Percentiles rank a stretch among this genome's conserved stretches.
phyloP scores from a whole-genome alignment of 1,140 invertebrate genomes.

The Anoplophora glabripennis region DNA sequence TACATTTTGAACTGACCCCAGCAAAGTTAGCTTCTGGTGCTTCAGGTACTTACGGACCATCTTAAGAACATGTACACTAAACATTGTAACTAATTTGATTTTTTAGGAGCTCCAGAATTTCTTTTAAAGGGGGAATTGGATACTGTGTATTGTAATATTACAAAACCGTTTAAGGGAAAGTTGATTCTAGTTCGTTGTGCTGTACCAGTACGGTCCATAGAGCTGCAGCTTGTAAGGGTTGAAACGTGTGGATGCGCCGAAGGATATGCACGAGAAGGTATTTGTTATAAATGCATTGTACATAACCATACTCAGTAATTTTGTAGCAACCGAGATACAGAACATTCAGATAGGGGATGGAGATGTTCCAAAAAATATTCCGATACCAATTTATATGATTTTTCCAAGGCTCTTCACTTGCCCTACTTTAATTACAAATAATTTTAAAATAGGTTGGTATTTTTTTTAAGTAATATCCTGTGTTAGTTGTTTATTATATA shows the following conservation, averaged over 20 bases:
- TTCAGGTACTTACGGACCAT: constrained; percentile 50
- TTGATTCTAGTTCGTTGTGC: constrained; percentile 69
- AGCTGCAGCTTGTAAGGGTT: constrained; percentile 90
- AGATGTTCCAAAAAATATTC: constrained; percentile 75
- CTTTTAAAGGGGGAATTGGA: constrained; percentile 79
- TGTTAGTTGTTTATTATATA: neutral
- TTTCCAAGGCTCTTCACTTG: constrained; percentile 95
- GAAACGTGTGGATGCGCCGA: constrained; percentile 96
- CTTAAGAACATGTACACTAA: too few relatives aligned
- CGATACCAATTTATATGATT: constrained; percentile 93
- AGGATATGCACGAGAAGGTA: constrained; percentile 91
- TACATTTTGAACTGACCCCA: constrained; percentile 81
- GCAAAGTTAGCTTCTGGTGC: constrained; percentile 68
- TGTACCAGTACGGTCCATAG: constrained; percentile 85
- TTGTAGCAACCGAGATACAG: constrained; percentile 91
- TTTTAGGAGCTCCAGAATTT: constrained; percentile 73
- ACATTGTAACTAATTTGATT: neutral
- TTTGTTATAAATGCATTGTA: constrained; percentile 17
- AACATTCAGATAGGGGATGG: constrained; percentile 97
- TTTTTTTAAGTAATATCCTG: neutral
- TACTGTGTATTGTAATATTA: constrained; percentile 76
- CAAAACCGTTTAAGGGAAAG: constrained; percentile 86
- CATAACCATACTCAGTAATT: constrained; percentile 1
- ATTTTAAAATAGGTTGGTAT: constrained; percentile 91
- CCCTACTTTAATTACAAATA: constrained; percentile 83